These are phyloP conservation scores for Acrocephalus scirpaceus DNA, from an alignment of 2,797 vertebrate species.

Conservation along the genomic window DNA sequence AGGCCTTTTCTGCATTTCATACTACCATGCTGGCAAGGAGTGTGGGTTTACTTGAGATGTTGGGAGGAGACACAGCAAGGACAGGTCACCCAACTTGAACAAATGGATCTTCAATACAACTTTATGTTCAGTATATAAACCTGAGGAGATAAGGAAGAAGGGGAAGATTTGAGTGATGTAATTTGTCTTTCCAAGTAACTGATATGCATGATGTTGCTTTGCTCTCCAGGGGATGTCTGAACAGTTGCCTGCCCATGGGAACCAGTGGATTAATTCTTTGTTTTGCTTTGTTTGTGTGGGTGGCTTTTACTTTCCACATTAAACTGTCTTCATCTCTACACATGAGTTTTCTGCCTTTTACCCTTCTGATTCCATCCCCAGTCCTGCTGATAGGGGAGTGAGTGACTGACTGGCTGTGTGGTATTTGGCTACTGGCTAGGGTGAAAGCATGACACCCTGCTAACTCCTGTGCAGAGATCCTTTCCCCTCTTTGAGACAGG, in stretches of 20 bases:
- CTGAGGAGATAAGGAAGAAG: not conserved
- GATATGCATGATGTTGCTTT: not conserved
- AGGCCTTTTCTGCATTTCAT: not conserved
- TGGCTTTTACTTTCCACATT: not conserved
- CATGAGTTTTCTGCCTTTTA: not conserved
- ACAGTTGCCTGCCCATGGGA: not conserved
- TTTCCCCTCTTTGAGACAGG: not conserved
- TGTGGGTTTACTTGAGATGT: not conserved
- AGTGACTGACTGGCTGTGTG: rapidly evolving
- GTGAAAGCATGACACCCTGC: rapidly evolving
- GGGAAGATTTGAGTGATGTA: not conserved
- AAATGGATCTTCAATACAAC: not conserved
- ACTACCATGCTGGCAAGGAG: not conserved
- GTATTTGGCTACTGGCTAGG: not conserved
- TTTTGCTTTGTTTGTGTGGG: not conserved
- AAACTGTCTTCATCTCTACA: not conserved
- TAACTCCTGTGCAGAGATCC: not conserved
- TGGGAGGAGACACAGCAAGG: not conserved
- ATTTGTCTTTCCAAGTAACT: not conserved
- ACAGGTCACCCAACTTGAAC: not conserved
- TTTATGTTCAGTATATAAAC: not conserved
- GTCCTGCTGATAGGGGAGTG: not conserved
- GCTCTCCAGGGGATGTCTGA: not conserved
- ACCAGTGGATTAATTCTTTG: not conserved
- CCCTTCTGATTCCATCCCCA: not conserved